Base-by-base conservation (phyloP, 2,797 vertebrate species). In the Heliangelus exortis region DNA sequence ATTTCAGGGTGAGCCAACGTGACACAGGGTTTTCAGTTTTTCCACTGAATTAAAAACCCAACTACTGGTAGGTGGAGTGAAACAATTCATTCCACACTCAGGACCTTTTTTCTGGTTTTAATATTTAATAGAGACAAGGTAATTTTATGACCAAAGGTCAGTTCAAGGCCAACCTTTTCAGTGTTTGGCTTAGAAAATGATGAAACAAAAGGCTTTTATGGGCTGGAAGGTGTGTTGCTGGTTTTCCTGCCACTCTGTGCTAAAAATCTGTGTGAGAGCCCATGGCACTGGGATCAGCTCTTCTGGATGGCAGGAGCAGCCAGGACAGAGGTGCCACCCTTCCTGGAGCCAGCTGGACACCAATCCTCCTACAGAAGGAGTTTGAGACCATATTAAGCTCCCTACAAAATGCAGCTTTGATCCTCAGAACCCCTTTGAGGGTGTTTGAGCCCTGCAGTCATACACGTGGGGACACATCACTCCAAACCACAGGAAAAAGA, bases 81-180 rank as follows among this genome's bases (percentile, higher is more conserved):
- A 90, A 89, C 67, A 76, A 74, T 79, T 92, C 68, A 79, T 92
- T 85, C 68, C 76, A 53, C 20, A 7, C 20, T 67, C 62, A 36
- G 77, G 62, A 93, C 71, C 53, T 83, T 59, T 33, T 72, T 81
- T 78, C 86, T 92, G 66, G 4, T 84, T 92, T 92, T 72, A 90
- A 84, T 90, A 88, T 92, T 92, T 84, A 90, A 93, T 87, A 87
- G 74, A 78, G 62, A 54, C 0, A 5, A 87, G 57, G 69, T 89
- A 72, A 78, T 89, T 92, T 90, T 2, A 1, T 50, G 69, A 78
- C 55, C 80, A 72, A 87, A 92, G 80, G 81, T 72, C 54, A 81
- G 53, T 68, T 90, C 77, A 88, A 90, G 85, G 80, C 74, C 86
- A 93, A 90, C 61, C 53, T 78, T 86, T 67, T 39, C 86, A 78